Evolutionary conservation across 1,140 invertebrate genomes (phyloP).

Genomic region (Heliconius melpomene): DNA sequence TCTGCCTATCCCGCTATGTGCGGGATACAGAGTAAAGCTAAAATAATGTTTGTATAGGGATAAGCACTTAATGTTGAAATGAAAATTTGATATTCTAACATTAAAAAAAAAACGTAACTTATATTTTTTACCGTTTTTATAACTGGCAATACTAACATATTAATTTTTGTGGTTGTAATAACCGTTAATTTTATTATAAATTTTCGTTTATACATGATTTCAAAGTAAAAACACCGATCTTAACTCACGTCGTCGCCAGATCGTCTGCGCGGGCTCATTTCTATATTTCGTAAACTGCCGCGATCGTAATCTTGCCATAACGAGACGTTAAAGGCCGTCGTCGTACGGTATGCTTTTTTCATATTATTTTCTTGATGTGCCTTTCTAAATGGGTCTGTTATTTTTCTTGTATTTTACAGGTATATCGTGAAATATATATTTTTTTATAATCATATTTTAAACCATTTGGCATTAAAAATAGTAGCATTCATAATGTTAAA

Average conservation of each 20-base stretch:
- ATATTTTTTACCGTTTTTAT: background rate
- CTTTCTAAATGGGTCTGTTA: background rate
- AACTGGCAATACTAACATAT: slow-evolving; percentile 3
- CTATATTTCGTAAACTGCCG: background rate
- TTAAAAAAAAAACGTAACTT: background rate
- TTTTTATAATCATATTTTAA: background rate
- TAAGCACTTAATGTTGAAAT: too few relatives aligned
- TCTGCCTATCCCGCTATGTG: too few relatives aligned
- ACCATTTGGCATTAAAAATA: too few relatives aligned
- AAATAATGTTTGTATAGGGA: too few relatives aligned
- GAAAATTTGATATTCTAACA: background rate
- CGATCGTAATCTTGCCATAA: slow-evolving; percentile 20
- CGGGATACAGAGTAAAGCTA: too few relatives aligned
- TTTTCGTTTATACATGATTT: background rate
- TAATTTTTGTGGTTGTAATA: background rate
- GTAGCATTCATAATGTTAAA: too few relatives aligned
- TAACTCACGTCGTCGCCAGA: slow-evolving; percentile 11
- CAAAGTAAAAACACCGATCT: background rate
- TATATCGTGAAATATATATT: background rate
- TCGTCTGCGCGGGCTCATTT: slow-evolving; percentile 3
- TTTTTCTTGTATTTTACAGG: background rate
- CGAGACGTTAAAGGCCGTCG: slow-evolving; percentile 13
- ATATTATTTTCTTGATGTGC: background rate
- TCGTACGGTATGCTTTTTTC: background rate
- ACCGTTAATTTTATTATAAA: background rate